These are phyloP conservation scores for Eupithecia exiguata DNA, from an alignment of 2,888 invertebrate species.

Conservation along the genomic window DNA sequence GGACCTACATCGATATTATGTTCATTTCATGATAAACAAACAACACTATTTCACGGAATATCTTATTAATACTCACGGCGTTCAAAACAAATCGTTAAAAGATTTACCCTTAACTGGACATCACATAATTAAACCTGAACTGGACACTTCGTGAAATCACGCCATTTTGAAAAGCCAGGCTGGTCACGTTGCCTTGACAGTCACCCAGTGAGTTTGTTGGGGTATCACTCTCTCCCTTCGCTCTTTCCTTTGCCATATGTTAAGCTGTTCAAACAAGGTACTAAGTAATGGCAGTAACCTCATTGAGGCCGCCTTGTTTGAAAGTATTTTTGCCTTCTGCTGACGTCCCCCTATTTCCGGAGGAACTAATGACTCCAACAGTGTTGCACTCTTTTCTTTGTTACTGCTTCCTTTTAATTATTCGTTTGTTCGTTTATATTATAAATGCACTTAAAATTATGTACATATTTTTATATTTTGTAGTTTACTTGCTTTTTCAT, in stretches of 20 bases:
- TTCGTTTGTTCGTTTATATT: background rate
- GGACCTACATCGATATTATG: too few species aligned
- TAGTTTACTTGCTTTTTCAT: background rate
- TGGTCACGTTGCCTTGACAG: background rate
- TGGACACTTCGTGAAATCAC: background rate
- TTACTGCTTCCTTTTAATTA: slow-evolving; percentile 24
- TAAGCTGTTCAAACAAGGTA: slow-evolving; percentile 8
- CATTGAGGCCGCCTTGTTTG: slow-evolving; percentile 46
- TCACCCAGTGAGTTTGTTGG: background rate
- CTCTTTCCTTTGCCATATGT: background rate
- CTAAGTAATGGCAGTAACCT: slow-evolving; percentile 34
- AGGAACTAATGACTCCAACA: slow-evolving; percentile 54
- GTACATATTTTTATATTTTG: too few species aligned
- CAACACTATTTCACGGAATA: background rate
- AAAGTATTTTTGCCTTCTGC: slow-evolving; percentile 55
- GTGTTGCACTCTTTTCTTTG: slow-evolving; percentile 44
- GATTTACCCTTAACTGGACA: background rate
- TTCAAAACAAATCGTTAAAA: background rate
- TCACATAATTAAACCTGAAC: background rate
- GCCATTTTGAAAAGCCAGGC: background rate
- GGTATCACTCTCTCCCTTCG: slow-evolving; percentile 2
- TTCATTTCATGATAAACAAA: too few species aligned
- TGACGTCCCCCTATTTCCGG: slow-evolving; percentile 63
- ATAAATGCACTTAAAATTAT: background rate
- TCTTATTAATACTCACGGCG: background rate